Conservation (phyloP, 2,797 vertebrate genomes). For the Parotocinclus haroldoi region DNA sequence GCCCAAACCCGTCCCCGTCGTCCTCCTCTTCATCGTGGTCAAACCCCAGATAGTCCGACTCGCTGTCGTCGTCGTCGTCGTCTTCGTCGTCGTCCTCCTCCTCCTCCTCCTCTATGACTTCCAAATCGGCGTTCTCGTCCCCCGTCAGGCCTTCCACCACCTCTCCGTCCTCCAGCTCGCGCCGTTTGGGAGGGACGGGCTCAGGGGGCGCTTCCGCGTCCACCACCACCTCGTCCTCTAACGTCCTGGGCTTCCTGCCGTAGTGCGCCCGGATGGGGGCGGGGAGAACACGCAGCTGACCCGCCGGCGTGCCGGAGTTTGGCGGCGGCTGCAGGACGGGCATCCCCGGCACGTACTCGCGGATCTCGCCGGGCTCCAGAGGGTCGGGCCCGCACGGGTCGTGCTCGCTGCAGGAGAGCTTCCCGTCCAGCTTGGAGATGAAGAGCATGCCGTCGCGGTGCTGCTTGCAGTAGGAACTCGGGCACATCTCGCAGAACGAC, state of each 20-base stretch:
- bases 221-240: conserved; percentile 52
- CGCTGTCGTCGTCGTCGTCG: conserved; percentile 45
- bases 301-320: conserved; percentile 9
- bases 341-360: conserved; percentile 76
- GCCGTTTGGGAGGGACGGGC: conserved; percentile 51
- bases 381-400: conserved; percentile 95
- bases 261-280: conserved; percentile 50
- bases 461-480: conserved; percentile 93
- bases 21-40: conserved; percentile 40
- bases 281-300: conserved; percentile 32
- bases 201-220: conserved; percentile 49
- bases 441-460: conserved; percentile 97
- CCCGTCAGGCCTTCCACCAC: conserved; percentile 59
- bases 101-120: conserved; percentile 30
- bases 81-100: conserved; percentile 33
- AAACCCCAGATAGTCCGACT: conserved; percentile 51
- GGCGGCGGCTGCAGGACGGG: conserved; percentile 55
- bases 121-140: conserved; percentile 41
- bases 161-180: conserved; percentile 60
- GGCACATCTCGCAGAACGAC: conserved; percentile 97
- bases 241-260: conserved; percentile 56
- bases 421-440: conserved; percentile 96
- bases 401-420: conserved; percentile 92
- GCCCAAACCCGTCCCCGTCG: conserved; percentile 23
- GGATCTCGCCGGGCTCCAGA: conserved; percentile 94